phyloP scores from a whole-genome alignment of 1,140 invertebrate genomes.

The Matsumurasca onukii region DNA sequence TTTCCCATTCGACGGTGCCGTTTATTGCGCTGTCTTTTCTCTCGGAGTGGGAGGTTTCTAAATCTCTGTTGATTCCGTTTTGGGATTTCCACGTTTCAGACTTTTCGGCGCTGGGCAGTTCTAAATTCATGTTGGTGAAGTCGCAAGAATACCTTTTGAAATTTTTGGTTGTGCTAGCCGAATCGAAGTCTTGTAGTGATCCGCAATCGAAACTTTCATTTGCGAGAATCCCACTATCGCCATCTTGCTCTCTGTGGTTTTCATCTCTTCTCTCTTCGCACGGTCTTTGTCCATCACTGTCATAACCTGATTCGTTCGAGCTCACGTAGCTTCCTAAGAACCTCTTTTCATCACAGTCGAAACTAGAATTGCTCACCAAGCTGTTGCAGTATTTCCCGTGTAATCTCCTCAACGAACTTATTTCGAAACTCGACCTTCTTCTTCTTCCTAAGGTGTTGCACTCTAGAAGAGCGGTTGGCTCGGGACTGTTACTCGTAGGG shows the following conservation, averaged over 20 bases:
- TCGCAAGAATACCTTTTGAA: not conserved
- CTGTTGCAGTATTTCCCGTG: not conserved
- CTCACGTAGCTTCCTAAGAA: conserved; percentile 61
- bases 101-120: not conserved
- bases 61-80: not conserved
- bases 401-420: conserved; percentile 23
- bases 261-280: conserved; percentile 2
- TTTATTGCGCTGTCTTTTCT: not conserved
- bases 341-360: conserved; percentile 11
- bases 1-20: conserved; percentile 28
- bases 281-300: conserved; percentile 75
- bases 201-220: conserved; percentile 46
- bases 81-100: conserved; percentile 2
- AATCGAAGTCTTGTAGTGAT: conserved; percentile 40
- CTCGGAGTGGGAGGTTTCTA: not conserved
- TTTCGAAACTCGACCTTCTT: conserved; percentile 43
- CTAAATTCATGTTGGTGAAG: no score
- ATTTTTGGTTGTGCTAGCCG: not conserved
- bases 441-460: conserved; percentile 50
- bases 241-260: conserved; percentile 34
- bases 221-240: conserved; percentile 45
- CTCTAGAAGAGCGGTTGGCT: conserved; percentile 44
- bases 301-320: conserved; percentile 81
- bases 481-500: conserved; percentile 45
- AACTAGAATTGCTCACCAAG: not conserved